Percentiles rank a stretch among this genome's conserved stretches.
These are phyloP conservation scores for Ceramica pisi DNA, from an alignment of 2,888 invertebrate genomes.

Conservation along the genomic window DNA sequence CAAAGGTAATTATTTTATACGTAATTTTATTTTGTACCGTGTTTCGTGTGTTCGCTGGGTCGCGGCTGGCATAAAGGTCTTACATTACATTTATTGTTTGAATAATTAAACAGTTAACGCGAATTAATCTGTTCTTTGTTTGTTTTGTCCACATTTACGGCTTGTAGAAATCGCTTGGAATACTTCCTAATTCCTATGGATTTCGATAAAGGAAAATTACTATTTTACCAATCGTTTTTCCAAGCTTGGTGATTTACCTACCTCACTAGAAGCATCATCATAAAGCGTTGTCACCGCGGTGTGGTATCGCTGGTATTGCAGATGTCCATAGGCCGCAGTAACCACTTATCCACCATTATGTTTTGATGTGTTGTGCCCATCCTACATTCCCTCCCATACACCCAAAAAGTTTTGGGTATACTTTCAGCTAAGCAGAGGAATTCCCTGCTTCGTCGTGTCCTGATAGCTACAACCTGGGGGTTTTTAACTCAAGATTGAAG, in stretches of 20 bases:
- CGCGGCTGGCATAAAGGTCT: constrained; percentile 44
- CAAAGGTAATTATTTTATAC: constrained; percentile 55
- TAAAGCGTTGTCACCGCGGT: no score
- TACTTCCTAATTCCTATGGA: constrained; percentile 18
- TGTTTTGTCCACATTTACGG: constrained; percentile 29
- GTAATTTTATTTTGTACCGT: constrained; percentile 52
- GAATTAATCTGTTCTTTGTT: constrained; percentile 60
- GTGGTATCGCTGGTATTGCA: not conserved
- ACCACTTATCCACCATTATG: not conserved
- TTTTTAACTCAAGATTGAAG: no score
- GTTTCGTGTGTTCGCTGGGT: constrained; percentile 45
- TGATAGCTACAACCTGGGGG: no score
- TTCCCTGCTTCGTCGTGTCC: no score
- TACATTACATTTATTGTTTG: constrained; percentile 56
- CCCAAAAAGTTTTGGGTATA: no score
- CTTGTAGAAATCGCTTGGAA: constrained; percentile 17
- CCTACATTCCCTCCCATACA: no score
- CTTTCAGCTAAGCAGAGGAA: no score
- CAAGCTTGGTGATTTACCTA: not conserved
- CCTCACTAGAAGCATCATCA: no score
- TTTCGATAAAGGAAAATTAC: not conserved
- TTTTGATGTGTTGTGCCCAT: no score
- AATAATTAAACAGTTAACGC: constrained; percentile 61
- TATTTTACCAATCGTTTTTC: not conserved
- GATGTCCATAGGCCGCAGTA: not conserved